These are phyloP conservation scores for Pseudotriccus pelzelni DNA, from an alignment of 2,797 vertebrate species.

Conservation along the genomic window DNA sequence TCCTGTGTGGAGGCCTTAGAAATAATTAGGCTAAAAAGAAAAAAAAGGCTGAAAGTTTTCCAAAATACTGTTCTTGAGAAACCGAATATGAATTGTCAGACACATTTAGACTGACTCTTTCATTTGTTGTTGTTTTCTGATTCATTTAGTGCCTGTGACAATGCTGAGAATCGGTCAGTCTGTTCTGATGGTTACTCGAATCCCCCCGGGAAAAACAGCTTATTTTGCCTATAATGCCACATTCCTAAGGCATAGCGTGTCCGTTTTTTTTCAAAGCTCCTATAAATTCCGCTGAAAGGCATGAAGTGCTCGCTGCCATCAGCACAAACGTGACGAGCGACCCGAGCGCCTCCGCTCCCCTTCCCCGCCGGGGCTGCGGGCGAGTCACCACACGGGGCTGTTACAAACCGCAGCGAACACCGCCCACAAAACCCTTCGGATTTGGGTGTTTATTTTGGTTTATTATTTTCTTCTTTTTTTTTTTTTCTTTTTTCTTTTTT, in stretches of 20 bases:
- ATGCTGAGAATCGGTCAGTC: not conserved
- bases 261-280: not conserved
- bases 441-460: too few species aligned
- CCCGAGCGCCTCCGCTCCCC: fast-evolving
- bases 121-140: not conserved
- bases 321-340: not conserved
- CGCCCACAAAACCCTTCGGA: not conserved
- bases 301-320: not conserved
- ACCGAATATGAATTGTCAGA: not conserved
- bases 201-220: not conserved
- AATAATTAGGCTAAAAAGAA: not conserved
- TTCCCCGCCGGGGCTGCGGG: not conserved
- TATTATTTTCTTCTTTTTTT: not conserved
- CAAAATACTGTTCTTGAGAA: not conserved
- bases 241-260: not conserved
- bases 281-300: not conserved
- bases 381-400: not conserved
- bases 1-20: not conserved
- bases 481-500: not conserved
- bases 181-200: not conserved
- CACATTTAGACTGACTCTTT: not conserved
- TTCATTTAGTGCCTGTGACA: not conserved
- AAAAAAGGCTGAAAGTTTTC: not conserved
- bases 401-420: not conserved
- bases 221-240: not conserved